Percentiles rank a stretch among this genome's conserved stretches.
Evolutionary conservation across 2,113 vertebrate species (phyloP).

Genomic region (Pelusios castaneus): DNA sequence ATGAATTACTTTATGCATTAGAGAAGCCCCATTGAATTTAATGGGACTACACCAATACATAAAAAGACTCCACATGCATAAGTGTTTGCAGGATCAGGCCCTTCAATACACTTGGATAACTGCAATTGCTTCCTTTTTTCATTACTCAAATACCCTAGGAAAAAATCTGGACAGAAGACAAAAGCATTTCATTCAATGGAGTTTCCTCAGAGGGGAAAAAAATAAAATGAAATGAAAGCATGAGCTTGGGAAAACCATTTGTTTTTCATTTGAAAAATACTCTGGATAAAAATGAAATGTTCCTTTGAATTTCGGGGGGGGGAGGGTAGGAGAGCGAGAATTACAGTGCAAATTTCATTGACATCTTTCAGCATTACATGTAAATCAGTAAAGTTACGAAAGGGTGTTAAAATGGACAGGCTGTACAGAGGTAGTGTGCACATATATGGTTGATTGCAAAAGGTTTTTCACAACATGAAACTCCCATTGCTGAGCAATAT

Average conservation of each 20-base stretch:
- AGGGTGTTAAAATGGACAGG: neutral
- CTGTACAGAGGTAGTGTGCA: neutral
- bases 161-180: neutral
- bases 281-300: neutral
- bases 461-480: neutral
- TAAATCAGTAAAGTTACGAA: neutral
- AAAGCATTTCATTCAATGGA: neutral
- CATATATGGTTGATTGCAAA: neutral
- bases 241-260: neutral
- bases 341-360: neutral
- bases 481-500: neutral
- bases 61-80: neutral
- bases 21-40: neutral
- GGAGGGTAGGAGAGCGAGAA: too few relatives aligned
- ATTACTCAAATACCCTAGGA: neutral
- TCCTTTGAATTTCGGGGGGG: rapidly evolving
- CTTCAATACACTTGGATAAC: neutral
- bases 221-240: neutral
- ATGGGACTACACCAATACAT: neutral
- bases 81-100: neutral
- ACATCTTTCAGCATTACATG: neutral
- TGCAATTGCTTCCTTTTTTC: neutral
- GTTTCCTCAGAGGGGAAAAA: neutral
- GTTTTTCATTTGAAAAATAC: neutral
- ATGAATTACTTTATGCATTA: neutral